Conservation (phyloP, 2,113 vertebrate genomes). For the Cyanoramphus novaezelandiae region DNA sequence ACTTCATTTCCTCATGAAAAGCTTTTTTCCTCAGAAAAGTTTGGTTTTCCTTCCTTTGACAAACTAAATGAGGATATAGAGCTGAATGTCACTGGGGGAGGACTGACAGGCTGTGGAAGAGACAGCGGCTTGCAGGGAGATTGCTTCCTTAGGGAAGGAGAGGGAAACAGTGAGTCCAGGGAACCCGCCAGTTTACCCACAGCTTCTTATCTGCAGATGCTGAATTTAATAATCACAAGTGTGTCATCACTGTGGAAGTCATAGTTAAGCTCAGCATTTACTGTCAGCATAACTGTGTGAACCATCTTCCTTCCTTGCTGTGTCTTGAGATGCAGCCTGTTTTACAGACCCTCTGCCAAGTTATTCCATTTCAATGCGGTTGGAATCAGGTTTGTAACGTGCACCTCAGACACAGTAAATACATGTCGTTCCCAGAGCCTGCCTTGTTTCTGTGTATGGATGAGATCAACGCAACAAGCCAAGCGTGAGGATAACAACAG, state of each 20-base stretch:
- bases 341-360: not conserved
- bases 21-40: not conserved
- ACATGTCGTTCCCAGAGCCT: not conserved
- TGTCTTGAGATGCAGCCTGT: not conserved
- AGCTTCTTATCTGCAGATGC: not conserved
- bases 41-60: not conserved
- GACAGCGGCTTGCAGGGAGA: not conserved
- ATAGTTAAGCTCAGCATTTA: conserved; percentile 6
- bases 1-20: not conserved
- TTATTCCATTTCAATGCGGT: not conserved
- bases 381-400: not conserved
- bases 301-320: not conserved
- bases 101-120: not conserved
- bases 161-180: not conserved
- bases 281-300: not conserved
- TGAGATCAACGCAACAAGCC: not conserved
- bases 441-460: not conserved
- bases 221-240: not conserved
- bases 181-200: not conserved
- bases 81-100: not conserved
- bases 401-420: not conserved
- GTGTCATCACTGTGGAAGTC: not conserved
- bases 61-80: not conserved
- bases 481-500: not conserved
- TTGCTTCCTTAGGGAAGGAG: not conserved